Conservation (phyloP, 2,888 invertebrate species). For the Mythimna vitellina region DNA sequence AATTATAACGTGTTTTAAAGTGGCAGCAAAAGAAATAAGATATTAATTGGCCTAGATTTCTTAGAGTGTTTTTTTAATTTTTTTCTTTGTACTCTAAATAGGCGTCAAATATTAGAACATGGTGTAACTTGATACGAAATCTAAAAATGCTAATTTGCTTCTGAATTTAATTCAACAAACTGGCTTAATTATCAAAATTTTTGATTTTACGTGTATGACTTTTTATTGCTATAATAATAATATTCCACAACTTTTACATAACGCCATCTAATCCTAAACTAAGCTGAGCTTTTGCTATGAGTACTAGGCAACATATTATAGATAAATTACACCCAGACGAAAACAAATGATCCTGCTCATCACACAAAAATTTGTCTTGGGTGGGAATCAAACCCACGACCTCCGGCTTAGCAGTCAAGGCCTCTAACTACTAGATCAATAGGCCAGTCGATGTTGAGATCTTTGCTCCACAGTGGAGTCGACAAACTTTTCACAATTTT, state of each 20-base stretch:
- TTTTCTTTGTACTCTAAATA: background rate
- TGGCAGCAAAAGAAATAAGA: constrained; percentile 42
- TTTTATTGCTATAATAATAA: background rate
- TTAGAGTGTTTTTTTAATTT: constrained; percentile 32
- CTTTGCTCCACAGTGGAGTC: background rate
- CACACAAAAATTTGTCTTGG: no score
- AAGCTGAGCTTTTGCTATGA: no score
- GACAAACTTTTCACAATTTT: no score
- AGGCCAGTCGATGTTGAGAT: no score
- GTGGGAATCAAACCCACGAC: no score
- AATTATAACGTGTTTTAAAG: constrained; percentile 44
- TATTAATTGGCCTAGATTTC: constrained; percentile 48
- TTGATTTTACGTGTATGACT: background rate
- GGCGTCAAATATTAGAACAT: background rate
- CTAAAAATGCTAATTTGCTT: constrained; percentile 21
- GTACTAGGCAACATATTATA: no score
- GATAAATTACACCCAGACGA: no score
- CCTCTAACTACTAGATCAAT: no score
- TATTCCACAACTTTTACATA: no score
- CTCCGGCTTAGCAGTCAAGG: no score
- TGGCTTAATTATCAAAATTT: background rate
- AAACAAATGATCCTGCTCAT: no score
- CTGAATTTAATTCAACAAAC: background rate
- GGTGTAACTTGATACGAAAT: constrained; percentile 16
- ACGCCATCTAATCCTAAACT: no score